These are phyloP conservation scores for Hiodon alosoides DNA, from an alignment of 2,113 vertebrate species.

Conservation along the genomic window DNA sequence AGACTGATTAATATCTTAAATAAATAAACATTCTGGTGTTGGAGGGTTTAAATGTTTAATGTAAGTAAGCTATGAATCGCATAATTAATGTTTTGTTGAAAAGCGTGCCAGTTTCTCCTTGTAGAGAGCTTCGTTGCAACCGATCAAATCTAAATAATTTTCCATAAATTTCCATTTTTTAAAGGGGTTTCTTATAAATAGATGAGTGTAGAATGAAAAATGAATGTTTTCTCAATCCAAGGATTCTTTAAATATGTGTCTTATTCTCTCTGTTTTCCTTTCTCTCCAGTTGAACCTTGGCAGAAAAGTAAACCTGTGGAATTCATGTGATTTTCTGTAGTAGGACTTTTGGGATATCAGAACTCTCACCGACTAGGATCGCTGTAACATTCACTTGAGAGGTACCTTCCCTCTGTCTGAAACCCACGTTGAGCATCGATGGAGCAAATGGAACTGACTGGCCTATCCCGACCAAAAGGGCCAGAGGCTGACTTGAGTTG, in stretches of 20 bases:
- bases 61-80: too few relatives aligned
- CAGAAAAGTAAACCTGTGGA: conserved; percentile 33
- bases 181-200: too few relatives aligned
- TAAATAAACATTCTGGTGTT: too few relatives aligned
- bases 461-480: conserved; percentile 75
- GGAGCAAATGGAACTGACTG: conserved; percentile 87
- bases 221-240: background rate
- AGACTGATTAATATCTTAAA: too few relatives aligned
- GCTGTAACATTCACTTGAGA: conserved; percentile 18
- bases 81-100: too few relatives aligned
- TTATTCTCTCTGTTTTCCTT: conserved; percentile 8
- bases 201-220: background rate
- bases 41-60: too few relatives aligned
- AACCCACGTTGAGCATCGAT: conserved; percentile 59
- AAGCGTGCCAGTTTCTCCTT: too few relatives aligned
- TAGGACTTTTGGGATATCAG: conserved; percentile 12
- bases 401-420: conserved; percentile 23
- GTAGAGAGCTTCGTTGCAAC: background rate
- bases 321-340: conserved; percentile 31
- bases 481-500: conserved; percentile 65
- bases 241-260: background rate
- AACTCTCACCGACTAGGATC: conserved; percentile 28
- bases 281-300: conserved; percentile 36
- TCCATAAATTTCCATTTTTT: background rate
- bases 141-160: background rate